Base-by-base conservation (phyloP, 2,888 invertebrate species). In the Lasiommata megera region DNA sequence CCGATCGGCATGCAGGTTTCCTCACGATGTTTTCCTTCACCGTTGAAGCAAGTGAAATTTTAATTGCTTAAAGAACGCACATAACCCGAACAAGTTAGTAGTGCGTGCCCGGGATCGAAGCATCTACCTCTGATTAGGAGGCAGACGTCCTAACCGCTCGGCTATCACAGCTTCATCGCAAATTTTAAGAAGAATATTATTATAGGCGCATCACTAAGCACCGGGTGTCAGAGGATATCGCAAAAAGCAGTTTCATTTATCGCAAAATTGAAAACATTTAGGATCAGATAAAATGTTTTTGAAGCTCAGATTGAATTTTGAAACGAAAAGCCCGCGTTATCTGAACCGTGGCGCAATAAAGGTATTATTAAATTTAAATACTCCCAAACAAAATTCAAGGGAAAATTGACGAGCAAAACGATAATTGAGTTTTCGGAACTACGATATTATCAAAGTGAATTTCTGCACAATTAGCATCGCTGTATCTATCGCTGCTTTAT, bases 331-430 rank as follows among this genome's bases (percentile, higher is more conserved):
- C 41, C 29, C 52, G 18, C 37, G 40, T 52, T 52, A 52, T 52
- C 52, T 52, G 52, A 52, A 41, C 52, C 52, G 41, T 41, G 31
- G 52, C 31, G 52, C 41, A 52, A 52, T 52, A 52, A 52, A 52
- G 52, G 52, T 41, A 41, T 41, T 52, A 52, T 52, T 52, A 52
- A 52, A 52, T 52, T 52, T 52, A 41, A 52, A 52, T 52, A 52
- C 52, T 41, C 52, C n/a, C 52, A 40, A 52, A 52, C 40, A 40
- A 52, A 52, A 52, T 38, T 52, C 40, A 17, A 9, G 31, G 31
- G 17, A 12, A 41, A 52, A 52, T 52, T 52, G 52, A 52, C 41
- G 52, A 29, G 52, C 40, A 6, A 41, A 36, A 18, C 16, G 52
- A 31, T 52, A 52, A 52, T 52, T 40, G 52, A 52, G 52, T 52